These are phyloP conservation scores for Machimus atricapillus DNA, from an alignment of 2,888 invertebrate genomes.

Conservation along the genomic window DNA sequence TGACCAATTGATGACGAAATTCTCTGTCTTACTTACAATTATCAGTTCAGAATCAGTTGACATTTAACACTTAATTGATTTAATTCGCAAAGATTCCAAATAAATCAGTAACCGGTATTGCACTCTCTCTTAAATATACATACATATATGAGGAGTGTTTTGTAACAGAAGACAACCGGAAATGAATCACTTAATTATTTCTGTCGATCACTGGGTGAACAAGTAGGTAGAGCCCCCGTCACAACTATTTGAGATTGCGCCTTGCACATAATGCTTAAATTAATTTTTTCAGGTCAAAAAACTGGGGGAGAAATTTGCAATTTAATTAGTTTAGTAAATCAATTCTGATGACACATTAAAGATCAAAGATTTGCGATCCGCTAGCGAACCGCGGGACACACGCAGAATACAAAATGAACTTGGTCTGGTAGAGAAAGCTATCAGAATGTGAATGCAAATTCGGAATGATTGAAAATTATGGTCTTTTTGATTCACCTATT, in stretches of 20 bases:
- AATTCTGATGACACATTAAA: background rate
- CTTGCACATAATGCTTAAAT: background rate
- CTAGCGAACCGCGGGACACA: background rate
- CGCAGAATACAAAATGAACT: background rate
- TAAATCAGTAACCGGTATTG: background rate
- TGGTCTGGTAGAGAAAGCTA: background rate
- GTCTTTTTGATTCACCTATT: background rate
- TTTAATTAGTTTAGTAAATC: background rate
- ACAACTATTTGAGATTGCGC: background rate
- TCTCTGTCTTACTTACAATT: background rate
- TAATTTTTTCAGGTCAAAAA: background rate
- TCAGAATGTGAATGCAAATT: background rate
- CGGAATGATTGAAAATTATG: background rate
- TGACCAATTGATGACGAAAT: background rate
- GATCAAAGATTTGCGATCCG: background rate
- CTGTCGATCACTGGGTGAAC: background rate
- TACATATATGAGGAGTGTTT: background rate
- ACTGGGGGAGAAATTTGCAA: background rate
- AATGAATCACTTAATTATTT: background rate
- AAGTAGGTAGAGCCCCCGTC: background rate
- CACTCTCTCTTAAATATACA: background rate
- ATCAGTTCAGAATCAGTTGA: background rate
- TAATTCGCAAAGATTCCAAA: background rate
- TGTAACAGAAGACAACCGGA: background rate
- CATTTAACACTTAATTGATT: background rate